These are phyloP conservation scores for Rhyzopertha dominica DNA, from an alignment of 1,140 invertebrate species.

Conservation along the genomic window DNA sequence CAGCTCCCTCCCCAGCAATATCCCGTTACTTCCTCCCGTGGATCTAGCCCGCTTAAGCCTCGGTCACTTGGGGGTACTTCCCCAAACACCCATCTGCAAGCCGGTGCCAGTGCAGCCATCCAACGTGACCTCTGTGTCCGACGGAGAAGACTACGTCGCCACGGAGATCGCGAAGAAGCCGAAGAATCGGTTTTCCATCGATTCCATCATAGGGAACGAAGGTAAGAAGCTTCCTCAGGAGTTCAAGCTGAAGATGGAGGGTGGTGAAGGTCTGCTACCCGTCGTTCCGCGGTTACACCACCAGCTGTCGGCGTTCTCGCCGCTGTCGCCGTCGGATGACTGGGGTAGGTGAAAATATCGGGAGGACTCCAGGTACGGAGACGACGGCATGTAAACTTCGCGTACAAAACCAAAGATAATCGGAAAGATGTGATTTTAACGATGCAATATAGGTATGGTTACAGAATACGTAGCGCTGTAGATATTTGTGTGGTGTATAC, in stretches of 20 bases:
- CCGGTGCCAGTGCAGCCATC: slow-evolving; percentile 50
- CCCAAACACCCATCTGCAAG: slow-evolving; percentile 49
- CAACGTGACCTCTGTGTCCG: slow-evolving; percentile 33
- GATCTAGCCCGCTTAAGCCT: slow-evolving; percentile 39
- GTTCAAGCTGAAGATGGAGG: slow-evolving; percentile 25
- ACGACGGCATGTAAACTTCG: too few species aligned
- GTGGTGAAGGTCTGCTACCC: slow-evolving; percentile 22
- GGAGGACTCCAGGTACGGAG: too few species aligned
- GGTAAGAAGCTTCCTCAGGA: too few species aligned
- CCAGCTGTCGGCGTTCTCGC: slow-evolving; percentile 40
- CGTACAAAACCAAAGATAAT: too few species aligned
- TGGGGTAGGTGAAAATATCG: slow-evolving; percentile 43
- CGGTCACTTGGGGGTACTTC: slow-evolving; percentile 34
- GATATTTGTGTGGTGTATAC: too few species aligned
- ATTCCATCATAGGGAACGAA: slow-evolving; percentile 41
- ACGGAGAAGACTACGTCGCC: slow-evolving; percentile 32
- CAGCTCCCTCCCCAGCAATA: slow-evolving; percentile 21
- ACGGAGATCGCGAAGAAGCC: slow-evolving; percentile 38
- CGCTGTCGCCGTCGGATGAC: slow-evolving; percentile 36
- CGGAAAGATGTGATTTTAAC: too few species aligned
- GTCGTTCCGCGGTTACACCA: slow-evolving; percentile 29
- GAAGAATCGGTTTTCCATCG: slow-evolving; percentile 42
- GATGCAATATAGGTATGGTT: too few species aligned
- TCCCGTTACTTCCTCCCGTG: slow-evolving; percentile 41
- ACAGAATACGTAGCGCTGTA: too few species aligned